Percentiles rank a stretch among this genome's conserved stretches.
These are phyloP conservation scores for Chelonus formosanus DNA, from an alignment of 2,888 invertebrate genomes.

Conservation along the genomic window DNA sequence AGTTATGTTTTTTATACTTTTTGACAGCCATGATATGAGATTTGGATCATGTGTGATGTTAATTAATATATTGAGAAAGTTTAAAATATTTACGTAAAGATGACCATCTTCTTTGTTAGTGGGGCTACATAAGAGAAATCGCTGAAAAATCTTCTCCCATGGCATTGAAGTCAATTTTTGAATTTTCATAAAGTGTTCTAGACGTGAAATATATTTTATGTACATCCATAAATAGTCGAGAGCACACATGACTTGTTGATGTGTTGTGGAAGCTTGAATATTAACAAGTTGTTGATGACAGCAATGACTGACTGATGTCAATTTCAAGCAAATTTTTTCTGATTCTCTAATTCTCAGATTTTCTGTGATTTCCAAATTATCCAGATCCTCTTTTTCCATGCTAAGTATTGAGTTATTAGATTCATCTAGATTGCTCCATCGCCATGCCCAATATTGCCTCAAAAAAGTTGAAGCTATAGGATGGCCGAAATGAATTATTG, in stretches of 20 bases:
- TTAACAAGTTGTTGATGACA: constrained; percentile 68
- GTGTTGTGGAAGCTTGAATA: constrained; percentile 74
- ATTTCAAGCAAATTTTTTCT: constrained; percentile 68
- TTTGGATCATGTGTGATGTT: constrained; percentile 42
- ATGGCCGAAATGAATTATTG: constrained; percentile 48
- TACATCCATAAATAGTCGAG: constrained; percentile 70
- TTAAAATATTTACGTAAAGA: constrained; percentile 68
- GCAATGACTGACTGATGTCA: constrained; percentile 68
- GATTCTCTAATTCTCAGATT: constrained; percentile 52
- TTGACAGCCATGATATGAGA: constrained; percentile 49
- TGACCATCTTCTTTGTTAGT: constrained; percentile 72
- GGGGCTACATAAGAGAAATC: constrained; percentile 73
- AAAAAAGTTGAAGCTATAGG: constrained; percentile 48
- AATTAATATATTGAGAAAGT: constrained; percentile 60
- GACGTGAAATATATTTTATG: constrained; percentile 40
- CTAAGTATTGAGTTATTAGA: constrained; percentile 41
- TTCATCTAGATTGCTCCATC: constrained; percentile 52
- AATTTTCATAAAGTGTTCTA: constrained; percentile 40
- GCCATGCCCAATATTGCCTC: constrained; percentile 58
- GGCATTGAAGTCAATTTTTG: constrained; percentile 66
- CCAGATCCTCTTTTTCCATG: constrained; percentile 46
- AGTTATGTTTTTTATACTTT: constrained; percentile 53
- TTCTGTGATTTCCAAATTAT: constrained; percentile 45
- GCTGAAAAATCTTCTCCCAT: constrained; percentile 72
- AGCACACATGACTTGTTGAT: constrained; percentile 69